A percentile compares a stretch with the other conserved stretches of the same genome.
These are phyloP conservation scores for Bombus consobrinus DNA, from an alignment of 1,140 invertebrate species.

Conservation along the genomic window DNA sequence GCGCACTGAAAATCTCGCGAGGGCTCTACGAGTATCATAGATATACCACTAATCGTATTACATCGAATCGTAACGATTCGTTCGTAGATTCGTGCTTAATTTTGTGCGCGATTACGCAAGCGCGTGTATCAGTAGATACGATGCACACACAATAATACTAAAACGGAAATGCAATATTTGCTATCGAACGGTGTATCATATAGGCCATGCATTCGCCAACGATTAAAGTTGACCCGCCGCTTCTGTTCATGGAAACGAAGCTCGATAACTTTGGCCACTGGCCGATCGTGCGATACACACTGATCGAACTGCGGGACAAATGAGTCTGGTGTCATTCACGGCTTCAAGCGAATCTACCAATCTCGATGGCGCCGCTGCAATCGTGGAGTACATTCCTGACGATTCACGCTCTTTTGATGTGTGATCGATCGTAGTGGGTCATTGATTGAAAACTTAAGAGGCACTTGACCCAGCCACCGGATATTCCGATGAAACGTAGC, in stretches of 20 bases:
- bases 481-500: too few relatives aligned
- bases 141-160: conserved; percentile 1
- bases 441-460: background rate
- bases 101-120: background rate
- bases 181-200: conserved; percentile 32
- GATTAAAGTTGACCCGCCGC: conserved; percentile 28
- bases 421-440: background rate
- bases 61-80: conserved; percentile 6
- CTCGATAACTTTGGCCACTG: background rate
- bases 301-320: background rate
- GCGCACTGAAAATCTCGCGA: background rate
- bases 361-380: too few relatives aligned
- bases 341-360: background rate
- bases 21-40: background rate
- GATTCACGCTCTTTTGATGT: background rate
- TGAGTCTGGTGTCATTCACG: conserved; percentile 4
- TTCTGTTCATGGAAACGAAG: conserved; percentile 9
- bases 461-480: background rate
- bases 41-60: background rate
- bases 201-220: background rate
- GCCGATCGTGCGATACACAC: background rate
- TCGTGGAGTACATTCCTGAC: background rate
- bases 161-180: conserved; percentile 35
- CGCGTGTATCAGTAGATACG: background rate
- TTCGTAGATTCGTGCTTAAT: conserved; percentile 12